Base-by-base conservation (phyloP, 2,797 vertebrate species). In the Parambassis ranga region DNA sequence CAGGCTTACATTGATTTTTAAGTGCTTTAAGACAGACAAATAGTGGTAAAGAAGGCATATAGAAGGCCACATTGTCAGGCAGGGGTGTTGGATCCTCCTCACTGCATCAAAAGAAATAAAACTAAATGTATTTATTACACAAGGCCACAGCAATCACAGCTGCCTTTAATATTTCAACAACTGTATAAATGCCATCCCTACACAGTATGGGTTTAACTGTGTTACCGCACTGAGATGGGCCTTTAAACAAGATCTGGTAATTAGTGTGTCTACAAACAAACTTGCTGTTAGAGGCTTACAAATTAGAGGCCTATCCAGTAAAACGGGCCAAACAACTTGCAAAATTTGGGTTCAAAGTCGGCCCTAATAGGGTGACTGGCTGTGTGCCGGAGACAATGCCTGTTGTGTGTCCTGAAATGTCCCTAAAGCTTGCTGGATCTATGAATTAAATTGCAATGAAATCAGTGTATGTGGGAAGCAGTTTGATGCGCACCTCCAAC, bases 261-360 rank as follows among this genome's bases (percentile, higher is more conserved):
- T 83, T 79, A 77, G 55, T 79, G 66, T 46, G 60, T 77, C 64
- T 52, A 49, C 70, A 82, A 86, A 86, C 69, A 83, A 68, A 74
- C 60, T 62, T 63, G 65, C 61, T 71, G 64, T 79, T 78, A 66
- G 55, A 61, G 56, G 57, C 52, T 70, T 51, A 65, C 58, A 86
- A 73, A 84, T 81, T 51, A 76, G 52, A 69, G 38, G 44, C 57
- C 61, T 30, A 53, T 64, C 50, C 46, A 53, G 43, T 60, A 66
- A 80, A 81, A 77, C 32, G 55, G 57, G 66, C 39, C 36, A 67
- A 79, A 77, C 64, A 66, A 51, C 62, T 2, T 30, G 52, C 16
- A 43, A 69, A 51, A 73, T 59, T 65, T 53, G 55, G 55, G 61
- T 69, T 67, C 38, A 59, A n/a, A 68, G 38, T 83, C 10, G 8